phyloP scores from a whole-genome alignment of 1,140 invertebrate species.

The Drosophila neocordata region DNA sequence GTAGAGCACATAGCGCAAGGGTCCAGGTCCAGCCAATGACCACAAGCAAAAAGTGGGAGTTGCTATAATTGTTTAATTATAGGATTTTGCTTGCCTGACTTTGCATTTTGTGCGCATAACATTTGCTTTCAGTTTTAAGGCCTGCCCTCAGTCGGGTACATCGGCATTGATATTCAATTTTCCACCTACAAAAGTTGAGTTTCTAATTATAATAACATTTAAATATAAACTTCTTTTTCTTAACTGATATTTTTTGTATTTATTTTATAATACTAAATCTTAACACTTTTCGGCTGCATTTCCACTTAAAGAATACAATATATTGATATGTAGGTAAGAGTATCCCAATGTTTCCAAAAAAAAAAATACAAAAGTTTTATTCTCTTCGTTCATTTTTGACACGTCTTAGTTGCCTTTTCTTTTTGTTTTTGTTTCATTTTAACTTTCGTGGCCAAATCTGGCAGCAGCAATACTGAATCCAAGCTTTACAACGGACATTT shows the following conservation, averaged over 20 bases:
- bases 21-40: conserved; percentile 60
- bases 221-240: no score
- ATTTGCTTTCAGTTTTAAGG: conserved; percentile 72
- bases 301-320: background rate
- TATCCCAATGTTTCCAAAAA: conserved; percentile 17
- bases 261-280: no score
- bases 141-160: conserved; percentile 40
- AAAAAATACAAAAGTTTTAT: background rate
- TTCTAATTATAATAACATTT: no score
- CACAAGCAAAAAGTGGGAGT: conserved; percentile 82
- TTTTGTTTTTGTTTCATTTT: conserved; percentile 53
- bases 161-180: background rate
- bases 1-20: conserved; percentile 81
- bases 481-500: conserved; percentile 49
- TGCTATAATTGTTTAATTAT: conserved; percentile 83
- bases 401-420: conserved; percentile 45
- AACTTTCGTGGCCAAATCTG: conserved; percentile 66
- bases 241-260: no score
- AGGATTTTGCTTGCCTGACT: conserved; percentile 82
- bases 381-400: conserved; percentile 49
- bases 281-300: no score
- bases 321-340: conserved; percentile 14
- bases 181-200: no score
- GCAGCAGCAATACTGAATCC: conserved; percentile 36
- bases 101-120: conserved; percentile 81